A percentile compares a stretch with the other conserved stretches of the same genome.
phyloP scores from a whole-genome alignment of 1,140 invertebrate species.

The Stegodyphus dumicola region DNA sequence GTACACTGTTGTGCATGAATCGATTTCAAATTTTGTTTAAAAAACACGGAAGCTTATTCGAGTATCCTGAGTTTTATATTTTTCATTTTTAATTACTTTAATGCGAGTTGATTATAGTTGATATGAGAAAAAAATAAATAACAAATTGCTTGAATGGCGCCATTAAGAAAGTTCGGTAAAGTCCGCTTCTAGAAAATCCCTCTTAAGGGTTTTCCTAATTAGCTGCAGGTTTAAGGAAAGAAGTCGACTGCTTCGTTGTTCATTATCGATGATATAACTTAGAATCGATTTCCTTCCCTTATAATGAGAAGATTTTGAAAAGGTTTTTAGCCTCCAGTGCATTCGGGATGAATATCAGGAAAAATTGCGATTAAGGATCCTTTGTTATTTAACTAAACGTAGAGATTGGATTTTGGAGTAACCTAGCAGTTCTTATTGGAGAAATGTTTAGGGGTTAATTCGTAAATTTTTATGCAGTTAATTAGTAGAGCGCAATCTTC shows the following conservation, averaged over 20 bases:
- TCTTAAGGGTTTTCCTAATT: conserved; percentile 50
- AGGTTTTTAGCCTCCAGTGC: background rate
- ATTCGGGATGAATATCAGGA: background rate
- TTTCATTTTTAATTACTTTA: conserved; percentile 42
- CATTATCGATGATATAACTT: conserved; percentile 54
- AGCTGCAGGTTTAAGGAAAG: conserved; percentile 21
- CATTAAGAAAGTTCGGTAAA: conserved; percentile 41
- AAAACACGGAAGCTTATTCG: too few species aligned
- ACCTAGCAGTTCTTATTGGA: too few species aligned
- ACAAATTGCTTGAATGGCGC: conserved; percentile 34
- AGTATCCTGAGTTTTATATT: background rate
- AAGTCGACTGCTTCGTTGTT: conserved; percentile 21
- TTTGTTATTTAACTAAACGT: background rate
- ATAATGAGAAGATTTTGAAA: conserved; percentile 26
- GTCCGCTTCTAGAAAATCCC: conserved; percentile 27
- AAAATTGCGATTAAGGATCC: background rate
- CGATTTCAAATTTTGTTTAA: too few species aligned
- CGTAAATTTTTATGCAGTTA: too few species aligned
- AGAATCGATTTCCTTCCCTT: conserved; percentile 32
- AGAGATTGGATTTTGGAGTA: too few species aligned
- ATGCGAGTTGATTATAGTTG: conserved; percentile 43
- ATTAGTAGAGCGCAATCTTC: too few species aligned
- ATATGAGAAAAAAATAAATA: conserved; percentile 25
- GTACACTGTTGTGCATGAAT: too few species aligned
- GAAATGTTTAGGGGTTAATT: too few species aligned